Evolutionary conservation across 1,140 invertebrate genomes (phyloP).

Genomic region (Drosophila eugracilis): DNA sequence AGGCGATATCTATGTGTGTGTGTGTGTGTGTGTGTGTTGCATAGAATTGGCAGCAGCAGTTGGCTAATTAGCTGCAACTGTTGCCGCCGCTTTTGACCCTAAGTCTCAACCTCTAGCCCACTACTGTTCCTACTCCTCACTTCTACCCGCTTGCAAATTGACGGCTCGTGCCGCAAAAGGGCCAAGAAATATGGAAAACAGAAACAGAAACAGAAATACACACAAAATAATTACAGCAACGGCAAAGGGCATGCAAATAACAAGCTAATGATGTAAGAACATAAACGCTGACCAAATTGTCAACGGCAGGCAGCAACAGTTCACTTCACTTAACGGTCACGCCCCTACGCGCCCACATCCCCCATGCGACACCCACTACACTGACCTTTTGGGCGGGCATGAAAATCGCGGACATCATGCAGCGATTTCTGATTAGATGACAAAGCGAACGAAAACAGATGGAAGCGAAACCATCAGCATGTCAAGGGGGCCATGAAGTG

Average conservation of each 20-base stretch:
- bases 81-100: constrained; percentile 47
- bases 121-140: not conserved
- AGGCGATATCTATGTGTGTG: constrained; percentile 5
- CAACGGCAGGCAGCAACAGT: constrained; percentile 63
- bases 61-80: constrained; percentile 81
- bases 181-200: constrained; percentile 51
- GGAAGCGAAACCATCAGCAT: constrained; percentile 20
- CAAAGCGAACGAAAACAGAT: constrained; percentile 57
- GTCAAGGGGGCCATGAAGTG: constrained; percentile 22
- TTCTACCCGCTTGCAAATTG: constrained; percentile 39
- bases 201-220: too few species aligned
- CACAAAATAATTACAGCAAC: constrained; percentile 9
- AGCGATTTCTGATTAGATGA: constrained; percentile 80
- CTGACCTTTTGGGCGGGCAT: not conserved
- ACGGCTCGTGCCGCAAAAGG: constrained; percentile 74
- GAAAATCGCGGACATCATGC: constrained; percentile 68
- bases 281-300: constrained; percentile 81
- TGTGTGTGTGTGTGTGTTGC: constrained; percentile 19
- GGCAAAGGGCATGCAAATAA: constrained; percentile 69
- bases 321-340: constrained; percentile 45
- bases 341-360: constrained; percentile 9
- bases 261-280: constrained; percentile 82
- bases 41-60: constrained; percentile 67
- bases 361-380: not conserved
- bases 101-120: constrained; percentile 13